Evolutionary conservation across 2,888 invertebrate genomes (phyloP), one percentile per base, ranked within the genome.

Genomic region (Polymixis flavicincta): DNA sequence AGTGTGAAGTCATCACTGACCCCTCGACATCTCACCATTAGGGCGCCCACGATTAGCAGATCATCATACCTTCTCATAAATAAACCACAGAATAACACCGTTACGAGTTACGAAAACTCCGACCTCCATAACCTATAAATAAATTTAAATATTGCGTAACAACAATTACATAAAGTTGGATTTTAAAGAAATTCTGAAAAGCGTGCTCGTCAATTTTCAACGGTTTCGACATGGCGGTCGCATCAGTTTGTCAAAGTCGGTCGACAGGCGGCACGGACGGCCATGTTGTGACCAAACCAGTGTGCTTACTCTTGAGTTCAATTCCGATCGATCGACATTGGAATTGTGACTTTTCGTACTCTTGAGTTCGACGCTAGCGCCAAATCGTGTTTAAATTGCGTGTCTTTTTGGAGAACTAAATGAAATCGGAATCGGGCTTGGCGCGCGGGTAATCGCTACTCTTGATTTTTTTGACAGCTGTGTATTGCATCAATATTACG

Each of bases 1-100:
- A 86, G 88, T 86, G 87, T 83, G 87, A 87, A 85, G 83, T 82
- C 85, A 87, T 86, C 86, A 82, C 60, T 92, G 92, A 92, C 93
- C 91, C 90, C 88, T 86, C 83, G 88, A 88, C 89, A 90, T 85
- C 87, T 87, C 86, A 74, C 81, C 77, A 87, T 88, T 85, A 87
- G 57, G 82, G 84, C 90, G 86, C 90, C 87, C 87, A 88, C 89
- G 74, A 81, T 85, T 88, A 85, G 78, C 82, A 73, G 74, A 84
- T 80, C 79, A 76, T 79, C 75, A 76, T 37, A 66, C 3, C 66
- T n/a, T 74, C 69, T 73, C 55, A 79, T 72, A 78, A 78, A 81
- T 76, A 70, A 78, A 76, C 32, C 50, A 50, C 63, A 42, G 79
- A 80, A 82, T 76, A 79, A 76, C 73, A 74, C 57, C 45, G 65